phyloP scores from a whole-genome alignment of 1,140 invertebrate species.

The Heterodera schachtii region DNA sequence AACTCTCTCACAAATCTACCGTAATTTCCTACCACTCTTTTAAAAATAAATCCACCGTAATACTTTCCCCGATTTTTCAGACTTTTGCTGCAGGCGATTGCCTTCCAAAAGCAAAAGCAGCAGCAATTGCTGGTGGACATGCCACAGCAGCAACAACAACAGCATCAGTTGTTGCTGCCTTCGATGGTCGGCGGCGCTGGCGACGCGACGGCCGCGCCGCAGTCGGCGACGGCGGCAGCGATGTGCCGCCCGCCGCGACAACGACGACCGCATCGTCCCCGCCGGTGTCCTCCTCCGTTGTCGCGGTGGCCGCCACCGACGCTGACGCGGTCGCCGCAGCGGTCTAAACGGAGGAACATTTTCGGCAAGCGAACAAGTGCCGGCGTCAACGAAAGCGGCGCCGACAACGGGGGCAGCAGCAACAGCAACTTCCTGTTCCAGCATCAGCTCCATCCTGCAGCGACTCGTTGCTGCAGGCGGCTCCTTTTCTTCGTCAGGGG shows the following conservation, averaged over 20 bases:
- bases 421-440: neutral
- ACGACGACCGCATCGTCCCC: too few species aligned
- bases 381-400: neutral
- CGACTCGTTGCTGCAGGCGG: constrained; percentile 1
- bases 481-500: neutral
- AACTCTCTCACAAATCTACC: too few species aligned
- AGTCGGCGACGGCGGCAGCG: too few species aligned
- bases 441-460: constrained; percentile 3
- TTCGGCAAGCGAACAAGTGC: neutral
- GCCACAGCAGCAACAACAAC: too few species aligned
- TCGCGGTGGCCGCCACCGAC: neutral
- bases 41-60: too few species aligned
- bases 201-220: neutral
- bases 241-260: too few species aligned
- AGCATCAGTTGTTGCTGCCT: too few species aligned
- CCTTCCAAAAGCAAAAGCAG: neutral
- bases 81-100: constrained; percentile 7
- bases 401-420: neutral
- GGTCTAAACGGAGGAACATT: constrained; percentile 12
- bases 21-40: too few species aligned
- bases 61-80: neutral
- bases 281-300: too few species aligned
- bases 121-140: neutral
- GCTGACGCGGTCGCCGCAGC: constrained; percentile 2
- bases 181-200: neutral